Percentiles rank a stretch among this genome's conserved stretches.
These are phyloP conservation scores for Anastrepha obliqua DNA, from an alignment of 1,140 invertebrate species.

Conservation along the genomic window DNA sequence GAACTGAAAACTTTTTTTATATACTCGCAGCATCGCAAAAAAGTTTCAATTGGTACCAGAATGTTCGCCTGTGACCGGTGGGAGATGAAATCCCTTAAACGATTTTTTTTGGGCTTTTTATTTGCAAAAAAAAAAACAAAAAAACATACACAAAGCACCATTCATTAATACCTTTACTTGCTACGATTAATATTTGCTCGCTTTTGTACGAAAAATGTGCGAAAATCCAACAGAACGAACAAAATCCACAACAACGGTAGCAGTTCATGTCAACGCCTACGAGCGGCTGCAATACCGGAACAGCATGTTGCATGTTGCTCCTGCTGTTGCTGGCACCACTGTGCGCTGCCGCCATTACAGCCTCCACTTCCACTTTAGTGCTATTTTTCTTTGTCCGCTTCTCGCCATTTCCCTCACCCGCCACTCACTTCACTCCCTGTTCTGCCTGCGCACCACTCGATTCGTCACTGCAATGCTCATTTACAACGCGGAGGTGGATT, in stretches of 20 bases:
- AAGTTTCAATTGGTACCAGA: too few relatives aligned
- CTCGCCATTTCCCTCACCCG: not conserved
- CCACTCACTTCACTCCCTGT: not conserved
- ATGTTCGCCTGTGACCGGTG: too few relatives aligned
- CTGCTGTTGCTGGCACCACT: not conserved
- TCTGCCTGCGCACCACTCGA: not conserved
- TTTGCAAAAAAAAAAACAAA: too few relatives aligned
- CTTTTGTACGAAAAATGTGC: not conserved
- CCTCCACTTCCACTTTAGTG: not conserved
- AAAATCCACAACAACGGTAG: not conserved
- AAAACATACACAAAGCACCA: too few relatives aligned
- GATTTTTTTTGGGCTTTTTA: too few relatives aligned
- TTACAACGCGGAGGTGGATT: conserved; percentile 38
- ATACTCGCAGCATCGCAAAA: too few relatives aligned
- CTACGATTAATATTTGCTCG: not conserved
- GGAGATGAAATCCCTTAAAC: too few relatives aligned
- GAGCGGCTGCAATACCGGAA: not conserved
- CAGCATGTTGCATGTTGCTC: conserved; percentile 7
- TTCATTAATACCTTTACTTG: too few relatives aligned
- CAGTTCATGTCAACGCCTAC: conserved; percentile 13
- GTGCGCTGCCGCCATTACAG: not conserved
- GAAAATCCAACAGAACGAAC: not conserved
- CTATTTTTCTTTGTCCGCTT: not conserved
- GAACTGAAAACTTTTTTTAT: too few relatives aligned
- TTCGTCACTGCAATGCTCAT: not conserved